Evolutionary conservation across 2,888 invertebrate species (phyloP), one percentile per base, ranked within the genome.

Genomic region (Callimorpha dominula): DNA sequence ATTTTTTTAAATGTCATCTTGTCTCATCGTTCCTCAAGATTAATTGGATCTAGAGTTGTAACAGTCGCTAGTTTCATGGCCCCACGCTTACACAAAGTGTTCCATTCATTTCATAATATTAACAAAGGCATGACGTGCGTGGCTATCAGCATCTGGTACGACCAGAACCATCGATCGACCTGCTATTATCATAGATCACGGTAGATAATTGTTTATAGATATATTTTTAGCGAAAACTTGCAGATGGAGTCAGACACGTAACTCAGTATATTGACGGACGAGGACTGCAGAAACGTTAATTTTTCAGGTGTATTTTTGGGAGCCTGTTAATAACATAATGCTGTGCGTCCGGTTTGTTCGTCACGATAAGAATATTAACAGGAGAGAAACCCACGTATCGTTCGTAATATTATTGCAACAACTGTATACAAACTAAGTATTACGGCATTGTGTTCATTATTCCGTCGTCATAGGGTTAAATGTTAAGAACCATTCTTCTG

Each of bases 41-140:
- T 15, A 15, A 15, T 42, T n/a, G 7, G 2, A n/a, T 49, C 65
- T 7, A 46, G 14, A 14, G 11, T 52, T 20, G n/a, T 42, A 20
- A 54, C 12, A 60, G 31, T 17, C 63, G 62, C 63, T 17, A 70
- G 4, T 50, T 70, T 68, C 42, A 11, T 72, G 42, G 68, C 72
- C 20, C 46, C n/a, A 54, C 54, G 14, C 82, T 63, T 67, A 83
- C 78, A 84, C 84, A 85, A 86, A 86, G 85, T 82, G 87, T 86
- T 86, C 84, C 85, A 81, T 82, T 85, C 85, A 89, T 90, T 88
- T 87, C 89, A 87, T 88, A 68, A 66, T 54, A 89, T 91, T 90
- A 90, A 91, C 89, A 90, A 50, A 69, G 62, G 46, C 66, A 77
- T 83, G 81, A 82, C 82, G 86, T 65, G 73, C 72, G 76, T n/a